Base-by-base conservation (phyloP, 1,140 invertebrate genomes). In the Danaus melanippus region DNA sequence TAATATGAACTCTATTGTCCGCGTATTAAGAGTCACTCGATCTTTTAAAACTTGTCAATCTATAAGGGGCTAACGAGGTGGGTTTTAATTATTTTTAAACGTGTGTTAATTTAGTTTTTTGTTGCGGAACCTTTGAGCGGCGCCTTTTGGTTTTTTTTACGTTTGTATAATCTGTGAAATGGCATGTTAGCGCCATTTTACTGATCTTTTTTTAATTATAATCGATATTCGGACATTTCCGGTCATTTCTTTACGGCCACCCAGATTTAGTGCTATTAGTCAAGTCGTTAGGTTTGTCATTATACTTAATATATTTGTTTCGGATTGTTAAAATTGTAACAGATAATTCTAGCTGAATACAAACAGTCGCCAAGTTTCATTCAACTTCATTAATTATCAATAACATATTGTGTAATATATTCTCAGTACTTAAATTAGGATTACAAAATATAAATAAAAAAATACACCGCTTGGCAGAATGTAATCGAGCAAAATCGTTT, bases 41-140 rank as follows among this genome's bases (percentile, higher is more conserved):
- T 0, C 21, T 32, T n/a, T 49, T 56, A 43, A 50, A 59, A 59
- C 46, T 41, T 54, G 46, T 56, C 53, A 55, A 56, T 40, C 47
- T 49, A 12, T 44, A 46, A 60, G 48, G 48, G 44, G 49, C 56
- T 60, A 60, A 60, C 58, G 55, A 60, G 58, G 58, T 60, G 58
- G 47, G 46, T 55, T 60, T 60, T 60, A 60, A 60, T 60, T 60
- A 60, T 54, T 60, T 60, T 60, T 60, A 60, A 60, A 60, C 49
- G 53, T 46, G 53, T 41, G 53, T 60, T 60, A 60, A 60, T 60
- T 60, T 55, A 39, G 51, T 59, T 59, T 54, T 54, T 53, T 10
- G 46, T 7, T 32, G 40, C 15, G 58, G 58, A 45, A 9, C 58
- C 53, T 50, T 60, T 52, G 57, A 51, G 58, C 58, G 58, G 58